Conservation (phyloP, 1,140 invertebrate species). For the Colletes gigas region DNA sequence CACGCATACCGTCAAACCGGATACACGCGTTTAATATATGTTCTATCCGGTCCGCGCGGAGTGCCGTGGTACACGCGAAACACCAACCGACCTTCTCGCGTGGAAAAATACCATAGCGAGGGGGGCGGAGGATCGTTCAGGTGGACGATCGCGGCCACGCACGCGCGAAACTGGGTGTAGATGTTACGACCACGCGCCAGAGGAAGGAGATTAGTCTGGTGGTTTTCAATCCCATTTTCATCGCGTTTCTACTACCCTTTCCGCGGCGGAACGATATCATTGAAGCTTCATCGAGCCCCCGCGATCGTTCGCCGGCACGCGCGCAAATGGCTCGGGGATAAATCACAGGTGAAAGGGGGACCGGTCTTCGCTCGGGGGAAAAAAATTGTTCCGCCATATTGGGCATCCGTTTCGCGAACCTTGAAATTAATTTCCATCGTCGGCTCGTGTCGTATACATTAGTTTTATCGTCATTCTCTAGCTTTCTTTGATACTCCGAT, state of each 20-base stretch:
- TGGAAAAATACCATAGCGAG: slow-evolving; percentile 40
- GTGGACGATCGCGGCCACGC: slow-evolving; percentile 48
- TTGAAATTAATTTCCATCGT: neutral
- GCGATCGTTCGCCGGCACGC: slow-evolving; percentile 43
- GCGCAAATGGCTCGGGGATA: slow-evolving; percentile 66
- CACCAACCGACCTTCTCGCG: slow-evolving; percentile 10
- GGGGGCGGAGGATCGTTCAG: slow-evolving; percentile 22
- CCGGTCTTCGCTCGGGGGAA: slow-evolving; percentile 5
- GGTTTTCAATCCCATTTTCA: slow-evolving; percentile 80
- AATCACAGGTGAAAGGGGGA: slow-evolving; percentile 67
- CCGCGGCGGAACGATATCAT: slow-evolving; percentile 65
- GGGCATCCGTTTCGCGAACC: neutral
- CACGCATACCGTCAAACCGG: slow-evolving; percentile 53
- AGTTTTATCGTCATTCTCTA: too few species aligned
- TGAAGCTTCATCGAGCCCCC: slow-evolving; percentile 55
- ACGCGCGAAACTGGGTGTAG: slow-evolving; percentile 48
- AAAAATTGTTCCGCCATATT: neutral
- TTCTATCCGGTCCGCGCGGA: slow-evolving; percentile 5
- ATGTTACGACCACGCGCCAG: slow-evolving; percentile 65
- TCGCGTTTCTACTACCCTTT: slow-evolving; percentile 63
- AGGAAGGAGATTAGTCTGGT: slow-evolving; percentile 74
- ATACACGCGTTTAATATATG: slow-evolving; percentile 60
- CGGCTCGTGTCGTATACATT: too few species aligned
- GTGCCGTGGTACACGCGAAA: slow-evolving; percentile 29
- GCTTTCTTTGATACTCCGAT: too few species aligned